A percentile compares a stretch with the other conserved stretches of the same genome.
Conservation (phyloP, 2,797 vertebrate genomes). For the Pangasius krempfi region DNA sequence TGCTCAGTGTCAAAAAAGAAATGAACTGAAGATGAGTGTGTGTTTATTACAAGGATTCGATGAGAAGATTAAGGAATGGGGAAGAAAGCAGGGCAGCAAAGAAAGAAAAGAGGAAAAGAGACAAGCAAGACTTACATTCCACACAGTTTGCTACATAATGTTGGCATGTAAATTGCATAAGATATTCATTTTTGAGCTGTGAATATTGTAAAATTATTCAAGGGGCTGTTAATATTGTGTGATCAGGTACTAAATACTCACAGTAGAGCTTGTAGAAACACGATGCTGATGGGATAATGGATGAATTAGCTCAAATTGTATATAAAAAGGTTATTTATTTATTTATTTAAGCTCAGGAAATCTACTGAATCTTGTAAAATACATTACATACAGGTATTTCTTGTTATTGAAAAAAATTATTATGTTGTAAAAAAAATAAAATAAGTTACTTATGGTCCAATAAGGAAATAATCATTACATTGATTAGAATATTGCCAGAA, state of each 20-base stretch:
- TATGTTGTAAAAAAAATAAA: no score
- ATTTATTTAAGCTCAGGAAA: neutral
- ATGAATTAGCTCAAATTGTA: neutral
- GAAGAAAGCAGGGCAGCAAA: neutral
- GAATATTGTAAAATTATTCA: neutral
- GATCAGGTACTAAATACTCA: neutral
- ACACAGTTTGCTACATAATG: neutral
- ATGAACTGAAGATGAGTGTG: neutral
- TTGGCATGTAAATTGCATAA: neutral
- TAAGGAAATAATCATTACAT: neutral
- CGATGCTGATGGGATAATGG: neutral
- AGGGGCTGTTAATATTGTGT: neutral
- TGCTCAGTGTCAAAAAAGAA: neutral
- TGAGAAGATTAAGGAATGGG: neutral
- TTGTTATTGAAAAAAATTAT: no score
- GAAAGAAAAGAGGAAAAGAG: neutral
- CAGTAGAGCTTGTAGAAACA: neutral
- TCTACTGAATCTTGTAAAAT: neutral
- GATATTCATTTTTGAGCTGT: neutral
- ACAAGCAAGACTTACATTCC: neutral
- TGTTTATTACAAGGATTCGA: slow-evolving; percentile 43
- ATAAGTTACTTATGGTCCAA: neutral
- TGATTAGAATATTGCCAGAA: neutral
- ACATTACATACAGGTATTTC: neutral
- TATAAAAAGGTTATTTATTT: no score